These are phyloP conservation scores for Dexiosoma caninum DNA, from an alignment of 2,888 invertebrate genomes.

Conservation along the genomic window DNA sequence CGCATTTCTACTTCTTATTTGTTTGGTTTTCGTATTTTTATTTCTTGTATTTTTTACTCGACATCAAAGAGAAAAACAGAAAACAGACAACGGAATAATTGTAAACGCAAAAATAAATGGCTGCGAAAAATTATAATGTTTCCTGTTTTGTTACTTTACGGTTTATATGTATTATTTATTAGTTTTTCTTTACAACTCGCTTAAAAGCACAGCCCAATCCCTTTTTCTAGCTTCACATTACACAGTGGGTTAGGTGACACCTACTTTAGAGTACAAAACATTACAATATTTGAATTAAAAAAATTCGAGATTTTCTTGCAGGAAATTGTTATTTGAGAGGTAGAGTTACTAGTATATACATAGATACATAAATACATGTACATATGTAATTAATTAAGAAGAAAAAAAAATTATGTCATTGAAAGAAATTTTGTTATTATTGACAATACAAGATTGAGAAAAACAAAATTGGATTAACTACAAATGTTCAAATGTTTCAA, in stretches of 20 bases:
- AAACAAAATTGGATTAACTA: no score
- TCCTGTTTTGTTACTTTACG: slow-evolving; percentile 44
- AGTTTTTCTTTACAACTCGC: slow-evolving; percentile 16
- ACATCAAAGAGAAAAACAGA: slow-evolving; percentile 31
- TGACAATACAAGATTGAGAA: no score
- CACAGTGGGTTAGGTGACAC: slow-evolving; percentile 46
- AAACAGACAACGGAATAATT: slow-evolving; percentile 32
- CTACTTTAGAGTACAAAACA: slow-evolving; percentile 31
- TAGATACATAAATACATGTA: neutral
- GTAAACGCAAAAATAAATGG: slow-evolving; percentile 34
- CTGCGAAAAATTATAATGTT: slow-evolving; percentile 51
- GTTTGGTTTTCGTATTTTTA: slow-evolving; percentile 1
- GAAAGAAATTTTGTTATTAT: no score
- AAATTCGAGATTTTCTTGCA: slow-evolving; percentile 36
- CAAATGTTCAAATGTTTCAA: no score
- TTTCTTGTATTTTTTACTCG: neutral
- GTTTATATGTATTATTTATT: neutral
- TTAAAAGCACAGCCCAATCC: slow-evolving; percentile 41
- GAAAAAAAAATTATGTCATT: no score
- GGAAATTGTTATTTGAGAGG: slow-evolving; percentile 42
- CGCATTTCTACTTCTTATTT: neutral
- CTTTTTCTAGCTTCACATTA: slow-evolving; percentile 43
- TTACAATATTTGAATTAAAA: slow-evolving; percentile 1
- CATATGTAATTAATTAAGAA: no score
- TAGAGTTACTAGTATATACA: neutral